These are phyloP conservation scores for Brachyhypopomus occidentalis DNA, from an alignment of 2,113 vertebrate species.

Conservation along the genomic window DNA sequence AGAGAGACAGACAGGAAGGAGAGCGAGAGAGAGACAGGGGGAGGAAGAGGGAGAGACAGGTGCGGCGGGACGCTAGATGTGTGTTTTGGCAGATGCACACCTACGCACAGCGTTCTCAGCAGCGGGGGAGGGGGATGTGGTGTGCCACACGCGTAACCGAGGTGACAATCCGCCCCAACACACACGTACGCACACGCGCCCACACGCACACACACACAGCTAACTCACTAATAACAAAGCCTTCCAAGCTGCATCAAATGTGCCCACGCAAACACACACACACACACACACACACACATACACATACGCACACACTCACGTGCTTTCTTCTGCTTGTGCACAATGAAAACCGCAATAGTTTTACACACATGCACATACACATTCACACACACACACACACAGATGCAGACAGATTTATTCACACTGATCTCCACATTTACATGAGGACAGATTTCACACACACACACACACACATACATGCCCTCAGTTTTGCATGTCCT, in stretches of 20 bases:
- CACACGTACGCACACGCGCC: constrained; percentile 9
- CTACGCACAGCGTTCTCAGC: constrained; percentile 7
- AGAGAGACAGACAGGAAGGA: constrained; percentile 8
- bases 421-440: neutral
- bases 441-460: neutral
- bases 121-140: constrained; percentile 39
- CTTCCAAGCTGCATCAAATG: neutral
- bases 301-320: constrained; percentile 7
- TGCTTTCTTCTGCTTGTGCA: constrained; percentile 16
- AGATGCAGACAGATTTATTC: neutral
- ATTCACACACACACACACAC: neutral
- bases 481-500: too few relatives aligned
- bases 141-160: constrained; percentile 48
- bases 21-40: constrained; percentile 25
- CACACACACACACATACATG: too few relatives aligned
- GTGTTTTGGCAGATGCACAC: constrained; percentile 30
- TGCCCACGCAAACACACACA: constrained; percentile 31
- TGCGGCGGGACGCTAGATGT: neutral
- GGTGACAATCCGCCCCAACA: constrained; percentile 27
- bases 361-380: neutral
- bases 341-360: constrained; percentile 3
- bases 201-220: constrained; percentile 20
- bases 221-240: neutral
- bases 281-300: constrained; percentile 9
- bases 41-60: neutral